These are phyloP conservation scores for Jacana jacana DNA, from an alignment of 2,113 vertebrate species.

Conservation along the genomic window DNA sequence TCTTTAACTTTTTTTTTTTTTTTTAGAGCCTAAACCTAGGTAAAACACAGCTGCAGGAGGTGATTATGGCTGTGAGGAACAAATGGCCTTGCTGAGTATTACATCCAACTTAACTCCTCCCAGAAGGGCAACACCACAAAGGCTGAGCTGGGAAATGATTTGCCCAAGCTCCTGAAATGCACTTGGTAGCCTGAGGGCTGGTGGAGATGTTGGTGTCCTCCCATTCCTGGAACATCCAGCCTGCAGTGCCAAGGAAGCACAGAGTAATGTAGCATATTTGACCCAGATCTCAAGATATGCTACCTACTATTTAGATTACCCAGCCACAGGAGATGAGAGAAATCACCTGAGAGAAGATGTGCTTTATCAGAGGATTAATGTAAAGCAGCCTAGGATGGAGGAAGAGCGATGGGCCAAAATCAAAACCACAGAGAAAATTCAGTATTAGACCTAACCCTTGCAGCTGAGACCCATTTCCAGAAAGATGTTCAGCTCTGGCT, in stretches of 20 bases:
- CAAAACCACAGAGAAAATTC: neutral
- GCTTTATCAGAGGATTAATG: neutral
- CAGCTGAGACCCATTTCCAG: constrained; percentile 62
- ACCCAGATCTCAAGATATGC: neutral
- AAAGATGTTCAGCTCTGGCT: constrained; percentile 42
- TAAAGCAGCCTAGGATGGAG: neutral
- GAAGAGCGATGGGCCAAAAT: neutral
- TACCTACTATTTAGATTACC: neutral
- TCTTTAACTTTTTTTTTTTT: neutral
- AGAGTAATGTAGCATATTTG: neutral
- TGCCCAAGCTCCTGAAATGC: neutral
- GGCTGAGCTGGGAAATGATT: neutral
- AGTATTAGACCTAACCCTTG: neutral
- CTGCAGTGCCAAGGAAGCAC: neutral
- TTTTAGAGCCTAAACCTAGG: neutral
- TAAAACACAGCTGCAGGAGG: neutral
- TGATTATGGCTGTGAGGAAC: neutral
- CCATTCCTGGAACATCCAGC: neutral
- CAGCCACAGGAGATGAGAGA: neutral
- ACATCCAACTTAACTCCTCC: neutral
- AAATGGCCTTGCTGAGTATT: neutral
- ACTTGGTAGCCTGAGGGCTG: neutral
- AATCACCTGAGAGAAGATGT: neutral
- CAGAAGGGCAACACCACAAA: neutral
- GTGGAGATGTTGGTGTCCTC: neutral